phyloP scores from a whole-genome alignment of 1,140 invertebrate genomes.

The Drosophila hydei region DNA sequence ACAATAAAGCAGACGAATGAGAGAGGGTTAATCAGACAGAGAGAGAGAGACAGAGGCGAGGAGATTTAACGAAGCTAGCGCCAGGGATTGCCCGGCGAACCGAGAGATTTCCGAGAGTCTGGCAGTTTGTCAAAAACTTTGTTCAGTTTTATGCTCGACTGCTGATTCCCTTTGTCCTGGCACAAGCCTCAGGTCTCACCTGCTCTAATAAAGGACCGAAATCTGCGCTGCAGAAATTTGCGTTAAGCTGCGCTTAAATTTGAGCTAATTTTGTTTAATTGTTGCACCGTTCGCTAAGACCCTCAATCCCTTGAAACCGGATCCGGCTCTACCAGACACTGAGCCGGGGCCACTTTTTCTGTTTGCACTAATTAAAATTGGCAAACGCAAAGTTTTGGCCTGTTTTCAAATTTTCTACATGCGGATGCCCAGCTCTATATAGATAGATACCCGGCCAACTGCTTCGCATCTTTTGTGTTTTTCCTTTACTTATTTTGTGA shows the following conservation, averaged over 20 bases:
- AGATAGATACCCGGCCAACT: not conserved
- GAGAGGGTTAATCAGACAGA: slow-evolving; percentile 1
- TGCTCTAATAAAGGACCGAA: slow-evolving; percentile 72
- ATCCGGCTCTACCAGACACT: slow-evolving; percentile 10
- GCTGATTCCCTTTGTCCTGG: slow-evolving; percentile 26
- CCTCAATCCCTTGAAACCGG: slow-evolving; percentile 17
- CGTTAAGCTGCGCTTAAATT: slow-evolving; percentile 77
- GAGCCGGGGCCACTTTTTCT: slow-evolving; percentile 59
- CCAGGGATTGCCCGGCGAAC: slow-evolving; percentile 46
- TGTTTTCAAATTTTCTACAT: too few species aligned
- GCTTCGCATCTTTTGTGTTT: slow-evolving; percentile 16
- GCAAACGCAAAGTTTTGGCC: slow-evolving; percentile 1
- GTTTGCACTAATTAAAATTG: slow-evolving; percentile 76
- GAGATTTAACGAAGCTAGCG: slow-evolving; percentile 61
- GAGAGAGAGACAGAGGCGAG: not conserved
- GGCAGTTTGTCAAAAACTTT: slow-evolving; percentile 33
- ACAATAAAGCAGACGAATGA: not conserved
- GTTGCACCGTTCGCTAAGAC: slow-evolving; percentile 66
- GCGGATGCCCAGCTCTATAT: too few species aligned
- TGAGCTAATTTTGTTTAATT: slow-evolving; percentile 83
- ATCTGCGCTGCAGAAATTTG: slow-evolving; percentile 63
- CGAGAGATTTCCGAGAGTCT: slow-evolving; percentile 3
- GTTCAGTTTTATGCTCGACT: slow-evolving; percentile 20
- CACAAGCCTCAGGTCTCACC: slow-evolving; percentile 21
- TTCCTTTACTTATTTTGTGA: slow-evolving; percentile 20